These are phyloP conservation scores for Apeltes quadracus DNA, from an alignment of 2,113 vertebrate species.

Conservation along the genomic window DNA sequence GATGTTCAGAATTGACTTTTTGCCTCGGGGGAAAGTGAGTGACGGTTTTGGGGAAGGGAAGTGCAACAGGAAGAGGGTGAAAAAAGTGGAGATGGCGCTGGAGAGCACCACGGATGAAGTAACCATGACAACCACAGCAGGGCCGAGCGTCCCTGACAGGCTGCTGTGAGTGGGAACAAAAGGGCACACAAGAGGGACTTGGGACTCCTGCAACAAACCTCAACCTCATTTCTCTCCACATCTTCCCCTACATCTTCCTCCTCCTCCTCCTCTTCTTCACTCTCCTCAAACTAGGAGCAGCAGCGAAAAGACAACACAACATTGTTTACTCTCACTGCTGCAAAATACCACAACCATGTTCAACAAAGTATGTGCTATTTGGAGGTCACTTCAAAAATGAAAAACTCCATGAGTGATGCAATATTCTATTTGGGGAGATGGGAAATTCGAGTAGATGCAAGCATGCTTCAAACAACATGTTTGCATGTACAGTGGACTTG, in stretches of 20 bases:
- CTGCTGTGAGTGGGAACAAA: conserved; percentile 6
- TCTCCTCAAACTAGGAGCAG: conserved; percentile 69
- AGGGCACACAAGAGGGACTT: conserved; percentile 1
- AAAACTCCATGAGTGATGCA: not conserved
- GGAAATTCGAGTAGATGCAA: conserved; percentile 41
- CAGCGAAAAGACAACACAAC: conserved; percentile 48
- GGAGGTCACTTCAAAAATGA: not conserved
- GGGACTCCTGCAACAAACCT: conserved; percentile 63
- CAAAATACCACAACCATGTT: not conserved
- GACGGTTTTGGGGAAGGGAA: conserved; percentile 13
- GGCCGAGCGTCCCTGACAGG: conserved; percentile 3
- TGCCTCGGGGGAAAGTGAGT: not conserved
- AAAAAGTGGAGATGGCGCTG: not conserved
- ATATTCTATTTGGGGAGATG: not conserved
- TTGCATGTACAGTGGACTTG: conserved; percentile 61
- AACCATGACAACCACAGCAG: conserved; percentile 19
- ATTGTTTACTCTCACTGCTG: not conserved
- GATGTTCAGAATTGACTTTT: not conserved
- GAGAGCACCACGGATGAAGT: conserved; percentile 34
- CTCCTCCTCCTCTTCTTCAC: conserved; percentile 69
- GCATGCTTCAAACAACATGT: conserved; percentile 48
- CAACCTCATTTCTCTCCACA: conserved; percentile 61
- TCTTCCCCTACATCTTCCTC: conserved; percentile 57
- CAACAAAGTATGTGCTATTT: not conserved
- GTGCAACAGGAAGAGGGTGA: not conserved